A percentile compares a stretch with the other conserved stretches of the same genome.
Evolutionary conservation across 2,888 invertebrate genomes (phyloP).

Genomic region (Mayetiola destructor): DNA sequence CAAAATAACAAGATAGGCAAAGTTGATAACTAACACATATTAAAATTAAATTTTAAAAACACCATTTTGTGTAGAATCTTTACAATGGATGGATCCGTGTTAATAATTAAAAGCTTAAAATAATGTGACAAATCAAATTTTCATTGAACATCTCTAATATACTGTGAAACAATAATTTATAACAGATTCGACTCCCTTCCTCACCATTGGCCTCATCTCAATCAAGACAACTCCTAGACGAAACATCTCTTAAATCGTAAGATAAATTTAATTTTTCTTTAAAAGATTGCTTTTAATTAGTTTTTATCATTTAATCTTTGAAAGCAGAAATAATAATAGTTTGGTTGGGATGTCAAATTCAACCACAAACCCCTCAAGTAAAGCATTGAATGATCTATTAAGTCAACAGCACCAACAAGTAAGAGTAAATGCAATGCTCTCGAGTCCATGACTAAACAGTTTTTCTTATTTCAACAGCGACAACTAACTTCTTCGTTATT

Average conservation of each 20-base stretch:
- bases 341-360: slow-evolving; percentile 1
- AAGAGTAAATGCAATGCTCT: slow-evolving; percentile 18
- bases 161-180: too few relatives aligned
- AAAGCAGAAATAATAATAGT: neutral
- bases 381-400: neutral
- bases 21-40: too few relatives aligned
- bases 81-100: neutral
- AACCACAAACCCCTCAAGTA: neutral
- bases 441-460: neutral
- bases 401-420: slow-evolving; percentile 7
- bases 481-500: slow-evolving; percentile 3
- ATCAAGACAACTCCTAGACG: slow-evolving; percentile 1
- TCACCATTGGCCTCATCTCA: slow-evolving; percentile 3
- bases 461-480: slow-evolving; percentile 18
- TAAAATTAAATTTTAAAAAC: too few relatives aligned
- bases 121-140: neutral
- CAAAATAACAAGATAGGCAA: neutral
- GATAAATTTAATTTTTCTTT: neutral
- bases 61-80: neutral
- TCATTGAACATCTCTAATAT: too few relatives aligned
- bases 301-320: neutral
- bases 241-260: slow-evolving; percentile 4
- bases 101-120: neutral
- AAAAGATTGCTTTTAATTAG: neutral
- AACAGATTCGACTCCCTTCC: neutral